phyloP scores from a whole-genome alignment of 2,888 invertebrate genomes.

The Frankliniella intonsa region DNA sequence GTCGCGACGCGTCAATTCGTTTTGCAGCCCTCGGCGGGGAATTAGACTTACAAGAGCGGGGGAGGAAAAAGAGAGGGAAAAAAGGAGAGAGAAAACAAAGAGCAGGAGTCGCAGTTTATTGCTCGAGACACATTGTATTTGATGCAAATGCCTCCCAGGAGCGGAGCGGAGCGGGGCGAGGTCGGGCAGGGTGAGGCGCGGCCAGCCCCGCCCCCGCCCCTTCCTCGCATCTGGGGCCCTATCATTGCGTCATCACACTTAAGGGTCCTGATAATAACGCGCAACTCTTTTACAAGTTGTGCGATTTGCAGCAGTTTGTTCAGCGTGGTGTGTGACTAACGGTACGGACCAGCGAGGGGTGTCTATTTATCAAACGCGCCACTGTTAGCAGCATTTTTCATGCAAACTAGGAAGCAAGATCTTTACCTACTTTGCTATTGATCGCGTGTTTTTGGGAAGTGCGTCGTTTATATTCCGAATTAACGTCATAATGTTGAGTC shows the following conservation, averaged over 20 bases:
- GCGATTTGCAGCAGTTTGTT: no score
- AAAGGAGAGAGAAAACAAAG: background rate
- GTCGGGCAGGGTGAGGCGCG: background rate
- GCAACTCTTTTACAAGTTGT: no score
- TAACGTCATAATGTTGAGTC: no score
- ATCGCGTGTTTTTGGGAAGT: no score
- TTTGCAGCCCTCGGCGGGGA: background rate
- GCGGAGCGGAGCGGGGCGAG: background rate
- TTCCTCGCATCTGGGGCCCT: background rate
- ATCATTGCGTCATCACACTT: constrained; percentile 22
- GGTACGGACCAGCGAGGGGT: no score
- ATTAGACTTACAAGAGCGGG: constrained; percentile 12
- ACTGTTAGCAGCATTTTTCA: no score
- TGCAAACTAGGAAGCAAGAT: no score
- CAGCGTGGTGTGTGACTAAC: no score
- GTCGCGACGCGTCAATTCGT: constrained; percentile 21
- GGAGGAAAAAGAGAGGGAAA: background rate
- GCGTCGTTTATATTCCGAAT: no score
- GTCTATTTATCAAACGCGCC: no score
- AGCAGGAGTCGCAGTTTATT: constrained; percentile 19
- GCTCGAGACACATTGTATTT: constrained; percentile 24
- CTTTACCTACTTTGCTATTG: no score
- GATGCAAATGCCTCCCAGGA: constrained; percentile 13
- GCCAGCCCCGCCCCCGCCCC: background rate
- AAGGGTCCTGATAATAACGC: background rate